Evolutionary conservation across 2,888 invertebrate genomes (phyloP).

Genomic region (Nomada ferruginata): DNA sequence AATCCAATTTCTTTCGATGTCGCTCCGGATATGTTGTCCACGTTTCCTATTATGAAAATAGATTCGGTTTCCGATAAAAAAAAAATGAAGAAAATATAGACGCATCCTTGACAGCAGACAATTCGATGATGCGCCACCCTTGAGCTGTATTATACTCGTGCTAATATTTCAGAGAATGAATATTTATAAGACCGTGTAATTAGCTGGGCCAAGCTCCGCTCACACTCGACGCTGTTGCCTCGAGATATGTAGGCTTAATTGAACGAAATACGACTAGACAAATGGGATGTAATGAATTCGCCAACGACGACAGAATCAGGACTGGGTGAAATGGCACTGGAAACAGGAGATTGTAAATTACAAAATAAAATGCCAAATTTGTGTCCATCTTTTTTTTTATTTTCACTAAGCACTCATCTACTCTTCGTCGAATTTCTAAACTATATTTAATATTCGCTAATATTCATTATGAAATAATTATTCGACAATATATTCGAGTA

Average conservation of each 20-base stretch:
- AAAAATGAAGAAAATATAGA: neutral
- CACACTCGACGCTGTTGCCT: neutral
- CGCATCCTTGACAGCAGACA: neutral
- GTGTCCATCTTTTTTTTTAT: neutral
- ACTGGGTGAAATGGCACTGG: slow-evolving; percentile 1
- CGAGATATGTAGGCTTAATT: slow-evolving; percentile 48
- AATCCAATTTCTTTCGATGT: slow-evolving; percentile 1
- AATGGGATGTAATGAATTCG: slow-evolving; percentile 51
- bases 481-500: too few species aligned
- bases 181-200: neutral
- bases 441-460: too few species aligned
- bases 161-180: neutral
- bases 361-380: neutral
- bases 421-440: neutral
- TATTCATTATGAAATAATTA: neutral
- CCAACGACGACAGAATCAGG: slow-evolving; percentile 27
- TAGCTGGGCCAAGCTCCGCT: slow-evolving; percentile 3
- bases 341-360: neutral
- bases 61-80: too few species aligned
- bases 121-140: too few species aligned
- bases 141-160: neutral
- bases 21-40: neutral
- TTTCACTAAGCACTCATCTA: neutral
- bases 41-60: slow-evolving; percentile 15
- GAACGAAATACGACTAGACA: slow-evolving; percentile 39